These are phyloP conservation scores for Trogon surrucura DNA, from an alignment of 2,113 vertebrate species.

Conservation along the genomic window DNA sequence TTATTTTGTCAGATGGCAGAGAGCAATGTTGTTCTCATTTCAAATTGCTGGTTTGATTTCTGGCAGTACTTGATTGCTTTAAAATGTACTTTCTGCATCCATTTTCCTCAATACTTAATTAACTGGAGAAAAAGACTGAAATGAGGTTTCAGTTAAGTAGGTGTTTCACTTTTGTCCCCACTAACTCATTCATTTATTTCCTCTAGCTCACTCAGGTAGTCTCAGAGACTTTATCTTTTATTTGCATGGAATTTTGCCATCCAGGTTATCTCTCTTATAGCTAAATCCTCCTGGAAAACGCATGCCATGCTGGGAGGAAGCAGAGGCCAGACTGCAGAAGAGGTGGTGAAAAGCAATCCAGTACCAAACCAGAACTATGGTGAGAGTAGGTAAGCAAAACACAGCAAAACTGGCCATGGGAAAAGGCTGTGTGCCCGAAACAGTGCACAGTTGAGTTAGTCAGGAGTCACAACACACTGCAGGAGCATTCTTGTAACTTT, in stretches of 20 bases:
- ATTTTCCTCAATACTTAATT: slow-evolving; percentile 67
- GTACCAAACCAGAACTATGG: not conserved
- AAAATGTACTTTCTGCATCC: slow-evolving; percentile 58
- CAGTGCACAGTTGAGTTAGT: not conserved
- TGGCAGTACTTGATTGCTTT: slow-evolving; percentile 58
- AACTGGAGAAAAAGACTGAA: slow-evolving; percentile 53
- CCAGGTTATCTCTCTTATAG: not conserved
- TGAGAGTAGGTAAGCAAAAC: not conserved
- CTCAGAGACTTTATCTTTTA: not conserved
- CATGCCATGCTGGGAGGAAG: not conserved
- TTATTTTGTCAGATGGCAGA: slow-evolving; percentile 58
- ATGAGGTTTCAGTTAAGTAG: slow-evolving; percentile 51
- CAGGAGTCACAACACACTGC: not conserved
- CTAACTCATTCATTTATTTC: slow-evolving; percentile 51
- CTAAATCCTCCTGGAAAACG: not conserved
- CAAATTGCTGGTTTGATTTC: slow-evolving; percentile 67
- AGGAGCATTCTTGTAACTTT: not conserved
- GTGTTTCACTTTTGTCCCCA: slow-evolving; percentile 43
- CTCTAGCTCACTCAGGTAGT: not conserved
- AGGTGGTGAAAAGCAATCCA: not conserved
- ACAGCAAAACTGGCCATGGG: not conserved
- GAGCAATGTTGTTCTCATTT: slow-evolving; percentile 56
- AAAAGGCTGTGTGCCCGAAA: not conserved
- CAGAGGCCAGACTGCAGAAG: not conserved
- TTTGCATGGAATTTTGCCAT: not conserved